Base-by-base conservation (phyloP, 2,113 vertebrate genomes). In the Labrus mixtus region DNA sequence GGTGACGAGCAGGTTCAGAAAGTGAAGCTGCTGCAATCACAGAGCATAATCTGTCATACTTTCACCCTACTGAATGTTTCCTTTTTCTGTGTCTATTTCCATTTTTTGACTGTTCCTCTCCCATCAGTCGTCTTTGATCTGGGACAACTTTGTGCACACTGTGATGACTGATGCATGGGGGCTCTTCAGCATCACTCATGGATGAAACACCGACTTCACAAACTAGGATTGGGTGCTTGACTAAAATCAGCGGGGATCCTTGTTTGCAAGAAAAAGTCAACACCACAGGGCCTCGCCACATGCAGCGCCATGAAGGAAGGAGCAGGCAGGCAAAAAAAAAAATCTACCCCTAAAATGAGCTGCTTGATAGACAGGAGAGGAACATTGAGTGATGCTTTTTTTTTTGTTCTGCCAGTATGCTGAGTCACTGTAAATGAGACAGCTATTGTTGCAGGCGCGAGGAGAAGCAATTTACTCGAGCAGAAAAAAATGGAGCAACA, bases 401-500 rank as follows among this genome's bases (percentile, higher is more conserved):
- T 51, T 77, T 78, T 73, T 75, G 37, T 85, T 75, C 73, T 10
- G 9, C 41, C 60, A 45, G 76, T 22, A 19, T 45, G 76, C 60
- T 9, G 22, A 63, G 54, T 33, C 46, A 57, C 58, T 43, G 62
- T 80, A 66, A 60, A 23, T 13, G 29, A 79, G 63, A 68, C 68
- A 56, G 68, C 58, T 70, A 75, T 84, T 87, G 77, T 84, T 58
- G 72, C 65, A 16, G 17, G 43, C 12, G 2, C 50, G 65, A 51
- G 33, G 54, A 62, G 72, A 66, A 69, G 59, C 46, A 33, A 81
- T 84, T 83, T 77, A 68, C 56, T 87, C 11, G 25, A 79, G 83
- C 36, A 0, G 68, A 77, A 75, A 62, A 77, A 62, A 77, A 82
- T 25, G 43, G 58, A 75, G 79, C 15, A 45, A 73, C 55, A 64